A percentile compares a stretch with the other conserved stretches of the same genome.
These are phyloP conservation scores for Centropyge bicolor DNA, from an alignment of 2,797 vertebrate species.

Conservation along the genomic window DNA sequence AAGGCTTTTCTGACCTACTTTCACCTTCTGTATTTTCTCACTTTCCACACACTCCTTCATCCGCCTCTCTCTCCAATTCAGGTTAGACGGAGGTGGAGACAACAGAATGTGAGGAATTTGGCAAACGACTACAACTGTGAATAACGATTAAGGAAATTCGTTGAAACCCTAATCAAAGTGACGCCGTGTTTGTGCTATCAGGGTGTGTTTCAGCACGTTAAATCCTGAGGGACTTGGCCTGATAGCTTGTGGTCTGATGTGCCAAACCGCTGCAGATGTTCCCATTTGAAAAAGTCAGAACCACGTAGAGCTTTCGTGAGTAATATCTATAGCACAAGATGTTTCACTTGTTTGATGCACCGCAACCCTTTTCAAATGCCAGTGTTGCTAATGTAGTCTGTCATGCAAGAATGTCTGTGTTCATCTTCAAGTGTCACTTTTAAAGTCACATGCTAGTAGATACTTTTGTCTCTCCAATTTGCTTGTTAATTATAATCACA, in stretches of 20 bases:
- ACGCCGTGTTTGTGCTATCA: not conserved
- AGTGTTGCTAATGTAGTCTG: slow-evolving; percentile 5
- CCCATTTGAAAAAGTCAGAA: slow-evolving; percentile 10
- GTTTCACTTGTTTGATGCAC: slow-evolving; percentile 8
- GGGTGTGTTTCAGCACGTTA: slow-evolving; percentile 10
- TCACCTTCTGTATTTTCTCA: slow-evolving; percentile 15
- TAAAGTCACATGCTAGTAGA: not conserved
- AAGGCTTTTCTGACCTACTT: slow-evolving; percentile 60
- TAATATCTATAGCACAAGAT: slow-evolving; percentile 9
- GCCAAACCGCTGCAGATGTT: slow-evolving; percentile 26
- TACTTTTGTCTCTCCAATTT: not conserved
- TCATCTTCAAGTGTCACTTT: slow-evolving; percentile 27
- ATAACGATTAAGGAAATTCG: slow-evolving; percentile 19
- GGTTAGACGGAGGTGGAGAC: not conserved
- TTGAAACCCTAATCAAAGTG: slow-evolving; percentile 37
- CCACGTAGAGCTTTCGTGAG: not conserved
- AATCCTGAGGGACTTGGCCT: slow-evolving; percentile 11
- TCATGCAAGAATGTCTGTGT: not conserved
- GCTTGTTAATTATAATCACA: slow-evolving; percentile 26
- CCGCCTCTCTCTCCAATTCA: not conserved
- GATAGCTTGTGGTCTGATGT: slow-evolving; percentile 21
- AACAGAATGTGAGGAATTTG: slow-evolving; percentile 29
- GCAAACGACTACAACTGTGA: slow-evolving; percentile 3
- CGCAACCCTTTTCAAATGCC: slow-evolving; percentile 28
- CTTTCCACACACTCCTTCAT: slow-evolving; percentile 15